phyloP scores from a whole-genome alignment of 1,140 invertebrate species.

The Rhizoglyphus robini region DNA sequence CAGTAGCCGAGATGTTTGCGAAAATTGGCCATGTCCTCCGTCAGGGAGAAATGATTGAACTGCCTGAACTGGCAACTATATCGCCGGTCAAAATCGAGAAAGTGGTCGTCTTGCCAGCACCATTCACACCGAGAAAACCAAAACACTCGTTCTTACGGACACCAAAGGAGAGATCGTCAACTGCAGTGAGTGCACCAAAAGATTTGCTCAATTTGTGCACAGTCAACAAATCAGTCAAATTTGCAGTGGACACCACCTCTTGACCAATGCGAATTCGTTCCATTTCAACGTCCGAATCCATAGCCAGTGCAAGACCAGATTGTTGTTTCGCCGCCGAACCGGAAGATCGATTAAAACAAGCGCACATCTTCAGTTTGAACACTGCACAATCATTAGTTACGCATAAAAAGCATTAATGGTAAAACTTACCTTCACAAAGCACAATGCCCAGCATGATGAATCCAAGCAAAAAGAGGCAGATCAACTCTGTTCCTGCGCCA shows the following conservation, averaged over 20 bases:
- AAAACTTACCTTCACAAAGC: too few species aligned
- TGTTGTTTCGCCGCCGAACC: neutral
- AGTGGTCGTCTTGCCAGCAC: conserved; percentile 35
- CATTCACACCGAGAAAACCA: conserved; percentile 38
- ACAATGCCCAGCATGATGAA: too few species aligned
- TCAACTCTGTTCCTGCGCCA: too few species aligned
- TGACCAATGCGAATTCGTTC: conserved; percentile 9
- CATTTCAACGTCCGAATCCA: conserved; percentile 10
- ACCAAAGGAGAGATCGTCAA: conserved; percentile 26
- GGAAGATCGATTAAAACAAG: neutral
- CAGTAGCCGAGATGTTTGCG: conserved; percentile 39
- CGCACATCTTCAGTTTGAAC: neutral
- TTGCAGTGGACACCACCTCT: neutral
- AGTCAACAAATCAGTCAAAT: conserved; percentile 21
- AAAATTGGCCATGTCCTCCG: conserved; percentile 2
- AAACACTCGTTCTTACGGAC: conserved; percentile 37
- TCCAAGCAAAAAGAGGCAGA: too few species aligned
- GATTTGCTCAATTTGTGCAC: conserved; percentile 24
- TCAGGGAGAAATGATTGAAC: conserved; percentile 28
- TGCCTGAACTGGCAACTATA: conserved; percentile 30
- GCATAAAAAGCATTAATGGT: too few species aligned
- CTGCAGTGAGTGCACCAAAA: conserved; percentile 24
- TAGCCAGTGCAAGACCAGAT: neutral
- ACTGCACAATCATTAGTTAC: neutral
- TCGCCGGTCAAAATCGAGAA: conserved; percentile 34